Conservation (phyloP, 2,113 vertebrate species). For the Oncorhynchus kisutch region DNA sequence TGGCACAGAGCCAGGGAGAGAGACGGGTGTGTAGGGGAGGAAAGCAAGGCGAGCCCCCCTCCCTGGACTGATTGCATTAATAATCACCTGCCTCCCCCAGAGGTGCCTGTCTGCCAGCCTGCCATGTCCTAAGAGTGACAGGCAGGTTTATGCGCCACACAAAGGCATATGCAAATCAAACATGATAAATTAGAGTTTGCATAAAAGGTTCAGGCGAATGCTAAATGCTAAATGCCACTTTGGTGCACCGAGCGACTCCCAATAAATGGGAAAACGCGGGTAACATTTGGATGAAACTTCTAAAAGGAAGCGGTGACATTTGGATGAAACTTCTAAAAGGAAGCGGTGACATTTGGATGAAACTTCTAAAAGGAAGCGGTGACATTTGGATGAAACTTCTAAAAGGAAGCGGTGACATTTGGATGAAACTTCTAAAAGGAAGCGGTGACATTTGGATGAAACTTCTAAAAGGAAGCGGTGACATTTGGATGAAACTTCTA, state of each 20-base stretch:
- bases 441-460: too few species aligned
- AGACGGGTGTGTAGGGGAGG: neutral
- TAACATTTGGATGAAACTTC: neutral
- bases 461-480: too few species aligned
- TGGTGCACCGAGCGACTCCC: neutral
- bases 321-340: too few species aligned
- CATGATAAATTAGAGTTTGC: neutral
- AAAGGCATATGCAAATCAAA: neutral
- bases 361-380: too few species aligned
- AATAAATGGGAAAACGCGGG: neutral
- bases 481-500: too few species aligned
- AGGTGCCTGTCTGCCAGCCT: neutral
- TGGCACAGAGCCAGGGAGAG: neutral
- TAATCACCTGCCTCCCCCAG: neutral
- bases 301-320: neutral
- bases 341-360: too few species aligned
- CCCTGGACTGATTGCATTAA: neutral
- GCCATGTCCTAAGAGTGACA: neutral
- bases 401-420: too few species aligned
- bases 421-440: too few species aligned
- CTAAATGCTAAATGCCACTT: neutral
- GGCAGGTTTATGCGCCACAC: neutral
- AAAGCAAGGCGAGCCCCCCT: neutral
- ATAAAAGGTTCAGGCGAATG: neutral
- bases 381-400: too few species aligned